A percentile compares a stretch with the other conserved stretches of the same genome.
These are phyloP conservation scores for Babylonia areolata DNA, from an alignment of 1,140 invertebrate genomes.

Conservation along the genomic window DNA sequence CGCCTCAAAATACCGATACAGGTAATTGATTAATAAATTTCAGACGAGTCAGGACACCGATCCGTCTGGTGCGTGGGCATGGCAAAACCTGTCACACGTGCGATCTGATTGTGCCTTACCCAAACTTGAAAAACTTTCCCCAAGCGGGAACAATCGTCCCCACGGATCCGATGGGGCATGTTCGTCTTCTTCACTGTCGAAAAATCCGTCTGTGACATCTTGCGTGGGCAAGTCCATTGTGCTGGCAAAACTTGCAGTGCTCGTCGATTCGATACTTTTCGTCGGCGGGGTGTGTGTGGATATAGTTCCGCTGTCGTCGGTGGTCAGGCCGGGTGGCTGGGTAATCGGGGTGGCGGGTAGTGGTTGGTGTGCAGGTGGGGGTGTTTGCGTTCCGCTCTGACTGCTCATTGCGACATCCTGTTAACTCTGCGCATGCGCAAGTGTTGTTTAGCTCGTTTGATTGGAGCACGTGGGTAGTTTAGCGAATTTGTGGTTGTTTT, in stretches of 20 bases:
- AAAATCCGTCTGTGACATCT: neutral
- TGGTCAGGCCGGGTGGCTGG: neutral
- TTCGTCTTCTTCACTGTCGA: slow-evolving; percentile 5
- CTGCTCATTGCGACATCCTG: neutral
- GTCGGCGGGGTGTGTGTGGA: neutral
- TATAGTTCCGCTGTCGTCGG: neutral
- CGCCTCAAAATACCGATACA: no score
- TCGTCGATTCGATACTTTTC: neutral
- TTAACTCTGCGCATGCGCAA: neutral
- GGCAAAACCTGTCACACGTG: no score
- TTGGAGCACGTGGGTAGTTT: slow-evolving; percentile 3
- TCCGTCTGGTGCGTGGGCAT: no score
- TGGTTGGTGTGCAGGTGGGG: neutral
- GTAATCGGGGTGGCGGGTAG: neutral
- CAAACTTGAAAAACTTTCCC: neutral
- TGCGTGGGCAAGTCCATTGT: slow-evolving; percentile 15
- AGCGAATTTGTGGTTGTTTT: no score
- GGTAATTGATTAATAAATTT: no score
- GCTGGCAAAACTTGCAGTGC: neutral
- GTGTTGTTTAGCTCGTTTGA: neutral
- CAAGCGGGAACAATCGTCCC: slow-evolving; percentile 1
- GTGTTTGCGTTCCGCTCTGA: neutral
- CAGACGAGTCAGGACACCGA: no score
- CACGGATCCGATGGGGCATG: neutral
- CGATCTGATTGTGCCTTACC: neutral